Conservation (phyloP, 1,140 invertebrate species). For the Eumeta japonica region DNA sequence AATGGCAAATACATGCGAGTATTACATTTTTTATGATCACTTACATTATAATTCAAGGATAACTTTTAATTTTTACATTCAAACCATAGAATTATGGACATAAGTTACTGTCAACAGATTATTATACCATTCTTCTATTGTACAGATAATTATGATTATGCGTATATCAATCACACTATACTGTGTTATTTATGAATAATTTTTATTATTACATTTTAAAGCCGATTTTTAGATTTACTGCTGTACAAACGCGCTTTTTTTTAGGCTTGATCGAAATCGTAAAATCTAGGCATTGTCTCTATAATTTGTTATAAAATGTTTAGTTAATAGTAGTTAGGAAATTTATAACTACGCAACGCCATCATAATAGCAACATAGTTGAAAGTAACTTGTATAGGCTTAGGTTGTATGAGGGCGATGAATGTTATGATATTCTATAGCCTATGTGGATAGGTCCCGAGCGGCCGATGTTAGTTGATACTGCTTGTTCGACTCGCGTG, state of each 20-base stretch:
- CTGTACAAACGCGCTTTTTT: slow-evolving; percentile 41
- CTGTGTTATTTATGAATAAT: slow-evolving; percentile 49
- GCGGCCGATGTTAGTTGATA: slow-evolving; percentile 51
- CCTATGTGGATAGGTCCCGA: slow-evolving; percentile 10
- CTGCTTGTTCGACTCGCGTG: slow-evolving; percentile 31
- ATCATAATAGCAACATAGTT: slow-evolving; percentile 31
- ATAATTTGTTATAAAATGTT: slow-evolving; percentile 28
- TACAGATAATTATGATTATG: slow-evolving; percentile 10
- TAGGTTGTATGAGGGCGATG: neutral
- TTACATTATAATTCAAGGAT: neutral
- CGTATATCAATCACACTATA: neutral
- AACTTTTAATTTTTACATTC: neutral
- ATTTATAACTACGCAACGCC: slow-evolving; percentile 43
- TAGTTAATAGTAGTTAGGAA: slow-evolving; percentile 44
- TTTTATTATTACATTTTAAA: slow-evolving; percentile 26
- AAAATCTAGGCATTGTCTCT: slow-evolving; percentile 31
- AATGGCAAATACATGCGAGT: too few relatives aligned
- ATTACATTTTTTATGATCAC: neutral
- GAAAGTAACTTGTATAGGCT: neutral
- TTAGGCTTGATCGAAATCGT: slow-evolving; percentile 31
- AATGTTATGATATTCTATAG: neutral
- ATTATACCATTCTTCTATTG: neutral
- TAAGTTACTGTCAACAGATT: neutral
- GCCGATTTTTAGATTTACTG: slow-evolving; percentile 32
- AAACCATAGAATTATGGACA: neutral